phyloP scores from a whole-genome alignment of 2,888 invertebrate species.

The Phorcus lineatus region DNA sequence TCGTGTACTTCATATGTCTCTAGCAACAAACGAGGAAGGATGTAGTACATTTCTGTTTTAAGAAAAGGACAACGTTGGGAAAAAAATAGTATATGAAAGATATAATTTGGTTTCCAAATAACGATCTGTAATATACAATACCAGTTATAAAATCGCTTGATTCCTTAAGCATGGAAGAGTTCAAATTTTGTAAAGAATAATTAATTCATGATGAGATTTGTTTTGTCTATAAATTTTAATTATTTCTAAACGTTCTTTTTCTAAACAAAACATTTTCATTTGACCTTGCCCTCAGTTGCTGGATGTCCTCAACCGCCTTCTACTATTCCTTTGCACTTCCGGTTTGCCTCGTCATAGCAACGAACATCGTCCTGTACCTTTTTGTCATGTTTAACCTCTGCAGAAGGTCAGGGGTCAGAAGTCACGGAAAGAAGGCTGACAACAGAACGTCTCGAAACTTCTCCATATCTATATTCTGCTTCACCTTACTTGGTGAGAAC shows the following conservation, averaged over 20 bases:
- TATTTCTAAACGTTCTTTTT: no score
- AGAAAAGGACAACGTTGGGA: no score
- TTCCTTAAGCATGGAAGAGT: no score
- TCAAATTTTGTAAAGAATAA: no score
- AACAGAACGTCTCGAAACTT: conserved; percentile 66
- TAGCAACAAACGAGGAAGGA: no score
- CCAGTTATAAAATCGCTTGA: no score
- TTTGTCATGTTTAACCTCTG: conserved; percentile 60
- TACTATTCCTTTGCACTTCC: conserved; percentile 68
- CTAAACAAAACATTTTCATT: background rate
- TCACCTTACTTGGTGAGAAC: conserved; percentile 52
- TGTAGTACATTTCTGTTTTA: no score
- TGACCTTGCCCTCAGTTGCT: conserved; percentile 60
- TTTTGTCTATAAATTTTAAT: no score
- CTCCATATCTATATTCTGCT: conserved; percentile 60
- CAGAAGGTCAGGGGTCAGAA: conserved; percentile 34
- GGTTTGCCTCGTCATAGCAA: conserved; percentile 61
- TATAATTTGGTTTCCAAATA: no score
- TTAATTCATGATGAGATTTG: no score
- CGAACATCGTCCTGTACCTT: conserved; percentile 58
- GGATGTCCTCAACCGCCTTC: conserved; percentile 62
- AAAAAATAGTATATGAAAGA: no score
- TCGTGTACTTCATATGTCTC: background rate
- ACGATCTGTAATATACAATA: no score
- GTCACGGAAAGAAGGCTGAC: conserved; percentile 72